Evolutionary conservation across 2,113 vertebrate species (phyloP).

Genomic region (Tragelaphus imberbis): DNA sequence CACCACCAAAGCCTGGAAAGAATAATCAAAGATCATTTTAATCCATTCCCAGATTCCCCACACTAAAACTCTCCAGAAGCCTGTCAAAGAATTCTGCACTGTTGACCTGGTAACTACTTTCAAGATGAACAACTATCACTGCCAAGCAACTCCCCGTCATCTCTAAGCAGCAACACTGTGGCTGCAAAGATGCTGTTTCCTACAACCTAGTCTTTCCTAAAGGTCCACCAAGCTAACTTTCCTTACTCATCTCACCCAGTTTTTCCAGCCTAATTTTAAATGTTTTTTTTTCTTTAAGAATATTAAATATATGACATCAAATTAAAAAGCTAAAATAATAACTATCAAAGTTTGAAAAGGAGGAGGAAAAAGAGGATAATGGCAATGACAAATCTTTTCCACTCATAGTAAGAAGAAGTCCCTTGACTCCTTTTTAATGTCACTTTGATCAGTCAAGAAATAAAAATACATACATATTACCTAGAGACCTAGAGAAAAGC

Average conservation of each 20-base stretch:
- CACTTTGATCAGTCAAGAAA: constrained; percentile 42
- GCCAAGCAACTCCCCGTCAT: neutral
- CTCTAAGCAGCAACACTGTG: neutral
- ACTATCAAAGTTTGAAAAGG: neutral
- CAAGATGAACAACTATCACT: constrained; percentile 14
- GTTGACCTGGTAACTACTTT: neutral
- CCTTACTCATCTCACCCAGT: neutral
- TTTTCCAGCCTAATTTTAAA: neutral
- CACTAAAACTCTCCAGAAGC: constrained; percentile 3
- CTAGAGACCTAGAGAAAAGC: neutral
- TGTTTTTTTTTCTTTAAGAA: neutral
- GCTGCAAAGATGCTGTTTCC: neutral
- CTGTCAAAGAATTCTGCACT: neutral
- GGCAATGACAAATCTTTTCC: constrained; percentile 1
- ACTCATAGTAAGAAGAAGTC: neutral
- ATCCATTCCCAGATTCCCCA: neutral
- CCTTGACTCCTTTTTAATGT: constrained; percentile 26
- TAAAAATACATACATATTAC: neutral
- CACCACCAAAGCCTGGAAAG: neutral
- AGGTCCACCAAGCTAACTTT: neutral
- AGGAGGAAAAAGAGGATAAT: neutral
- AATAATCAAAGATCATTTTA: neutral
- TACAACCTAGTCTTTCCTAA: neutral
- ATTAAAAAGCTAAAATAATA: constrained; percentile 30
- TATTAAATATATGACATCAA: neutral